Evolutionary conservation across 2,888 invertebrate species (phyloP), one percentile per base, ranked within the genome.

Genomic region (Tortrix viridana): DNA sequence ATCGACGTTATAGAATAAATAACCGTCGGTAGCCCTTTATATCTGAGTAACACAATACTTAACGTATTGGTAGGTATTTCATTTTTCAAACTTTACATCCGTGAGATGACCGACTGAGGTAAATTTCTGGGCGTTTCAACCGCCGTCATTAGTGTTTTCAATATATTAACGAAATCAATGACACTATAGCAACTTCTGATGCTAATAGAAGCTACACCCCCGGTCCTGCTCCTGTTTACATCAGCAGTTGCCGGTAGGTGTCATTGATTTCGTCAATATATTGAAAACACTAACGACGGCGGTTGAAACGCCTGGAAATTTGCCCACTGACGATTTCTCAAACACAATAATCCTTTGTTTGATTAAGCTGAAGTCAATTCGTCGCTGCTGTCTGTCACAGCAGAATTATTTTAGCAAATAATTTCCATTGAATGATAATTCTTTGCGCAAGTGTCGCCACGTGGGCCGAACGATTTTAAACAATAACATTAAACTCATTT

Each of bases 1-100:
- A 75, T 72, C 75, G 76, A 1, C 16, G 16, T n/a, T 16, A 41
- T 16, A 41, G 41, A 41, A 41, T 41, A 41, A 41, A 41, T 41
- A 41, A 6, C n/a, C n/a, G 5, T 16, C 41, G 41, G 81, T 74
- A 75, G 82, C 81, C 87, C 58, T 63, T 48, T 43, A 52, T 48
- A 58, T 47, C 38, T 20, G 57, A 32, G 63, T 53, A 63, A 63
- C 32, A 53, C 20, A 41, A 63, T 58, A 57, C 38, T 20, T 20
- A 12, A 46, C 50, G n/a, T n/a, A n/a, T n/a, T n/a, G n/a, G n/a
- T n/a, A 14, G 26, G 41, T 52, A 16, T 22, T n/a, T n/a, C n/a
- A n/a, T n/a, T n/a, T 56, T 43, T 47, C 19, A 50, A 49, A 49
- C 20, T 43, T 41, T 14, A 53, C 19, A 41, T 43, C 37, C 22